Evolutionary conservation across 2,113 vertebrate species (phyloP), one percentile per base, ranked within the genome.

Genomic region (Coturnix japonica): DNA sequence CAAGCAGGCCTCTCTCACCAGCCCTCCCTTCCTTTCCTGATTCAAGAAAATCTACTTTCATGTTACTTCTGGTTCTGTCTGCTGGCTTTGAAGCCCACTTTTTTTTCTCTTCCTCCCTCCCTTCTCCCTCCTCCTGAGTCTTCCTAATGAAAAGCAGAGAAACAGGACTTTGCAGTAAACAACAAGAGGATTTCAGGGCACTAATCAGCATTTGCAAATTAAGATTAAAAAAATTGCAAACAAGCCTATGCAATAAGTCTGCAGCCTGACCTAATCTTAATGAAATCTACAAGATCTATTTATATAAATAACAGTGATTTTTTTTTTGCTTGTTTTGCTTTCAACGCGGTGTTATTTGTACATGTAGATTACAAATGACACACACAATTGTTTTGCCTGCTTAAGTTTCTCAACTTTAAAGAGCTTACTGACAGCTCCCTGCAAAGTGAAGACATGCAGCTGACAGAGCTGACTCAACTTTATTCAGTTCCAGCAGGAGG

Each of bases 251-350:
- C 73, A 95, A 96, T 95, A 97, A 91, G 86, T 95, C 89, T 90
- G 57, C 94, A 95, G 90, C 82, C 81, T 95, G 85, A 91, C 93
- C 85, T 93, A 94, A 97, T 97, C 95, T 97, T 97, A 97, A 97
- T 97, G 96, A 97, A 97, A 97, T 96, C 96, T 96, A 95, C 95
- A 97, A 93, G 91, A 92, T 95, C 78, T 96, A 96, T 96, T 97
- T 97, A 96, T 95, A 95, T 91, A 96, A 96, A 96, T 95, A 95
- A 96, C 92, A 95, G 94, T 86, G 89, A 95, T 73, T 92, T 95
- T 81, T 95, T 81, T 70, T 87, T 73, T 11, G 39, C 72, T 92
- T 95, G 75, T 73, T 87, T 85, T 75, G 78, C 93, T 95, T 93
- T 95, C 77, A 81, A 94, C 86, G 20, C 22, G 11, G 26, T 90